Conservation (phyloP, 2,888 invertebrate species). For the Ichneumon xanthorius region DNA sequence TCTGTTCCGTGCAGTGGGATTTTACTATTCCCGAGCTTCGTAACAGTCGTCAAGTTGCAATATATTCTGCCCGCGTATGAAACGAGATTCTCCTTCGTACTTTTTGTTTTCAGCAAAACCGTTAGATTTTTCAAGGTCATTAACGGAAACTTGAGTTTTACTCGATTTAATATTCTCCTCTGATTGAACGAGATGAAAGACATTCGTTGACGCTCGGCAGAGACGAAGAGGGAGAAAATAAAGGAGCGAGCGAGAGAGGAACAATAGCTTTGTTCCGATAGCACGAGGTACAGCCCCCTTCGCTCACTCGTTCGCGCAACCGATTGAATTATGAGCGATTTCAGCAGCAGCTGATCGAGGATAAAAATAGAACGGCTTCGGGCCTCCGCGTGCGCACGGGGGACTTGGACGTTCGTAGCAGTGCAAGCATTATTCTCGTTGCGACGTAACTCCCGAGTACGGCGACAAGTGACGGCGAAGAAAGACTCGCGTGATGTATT, state of each 20-base stretch:
- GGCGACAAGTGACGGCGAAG: constrained; percentile 36
- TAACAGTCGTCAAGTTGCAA: neutral
- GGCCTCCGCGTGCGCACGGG: constrained; percentile 54
- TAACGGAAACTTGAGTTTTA: constrained; percentile 42
- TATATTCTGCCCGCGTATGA: constrained; percentile 2
- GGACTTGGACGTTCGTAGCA: constrained; percentile 10
- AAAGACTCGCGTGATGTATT: constrained; percentile 33
- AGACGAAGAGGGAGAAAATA: neutral
- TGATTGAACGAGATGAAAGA: neutral
- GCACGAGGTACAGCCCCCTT: constrained; percentile 10
- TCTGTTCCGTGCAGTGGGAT: neutral
- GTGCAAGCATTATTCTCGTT: constrained; percentile 56
- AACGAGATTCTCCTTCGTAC: constrained; percentile 41
- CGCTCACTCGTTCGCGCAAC: constrained; percentile 38
- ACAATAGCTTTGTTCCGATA: constrained; percentile 27
- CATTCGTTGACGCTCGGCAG: neutral
- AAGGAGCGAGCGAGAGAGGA: neutral
- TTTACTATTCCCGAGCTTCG: constrained; percentile 15
- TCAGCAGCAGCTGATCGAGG: constrained; percentile 74
- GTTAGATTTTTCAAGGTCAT: constrained; percentile 68
- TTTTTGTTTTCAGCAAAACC: constrained; percentile 51
- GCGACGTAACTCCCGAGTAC: constrained; percentile 18
- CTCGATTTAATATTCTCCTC: neutral
- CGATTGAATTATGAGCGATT: constrained; percentile 74
- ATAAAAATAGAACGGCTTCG: constrained; percentile 74